Evolutionary conservation across 2,888 invertebrate genomes (phyloP), one percentile per base, ranked within the genome.

Genomic region (Cantharis lateralis): DNA sequence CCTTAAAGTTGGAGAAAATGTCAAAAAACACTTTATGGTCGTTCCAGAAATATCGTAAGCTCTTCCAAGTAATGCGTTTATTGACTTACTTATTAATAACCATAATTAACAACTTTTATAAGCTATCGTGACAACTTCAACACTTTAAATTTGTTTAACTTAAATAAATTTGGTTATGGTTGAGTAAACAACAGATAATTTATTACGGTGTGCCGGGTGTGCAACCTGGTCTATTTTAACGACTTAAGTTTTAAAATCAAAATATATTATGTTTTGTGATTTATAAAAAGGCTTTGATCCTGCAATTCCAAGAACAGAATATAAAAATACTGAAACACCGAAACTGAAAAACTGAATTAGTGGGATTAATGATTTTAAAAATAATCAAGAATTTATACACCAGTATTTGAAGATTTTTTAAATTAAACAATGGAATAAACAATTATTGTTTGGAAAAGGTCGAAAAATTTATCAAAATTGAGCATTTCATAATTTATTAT

Each of bases 51-150:
- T 81, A 81, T 77, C 78, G 76, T 76, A 74, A 68, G 72, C 75
- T 71, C 48, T 72, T 68, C 75, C 71, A 71, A 76, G 78, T 79
- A 81, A 81, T 79, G 80, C 81, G 81, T 81, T 80, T 81, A 79
- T 81, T 80, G 81, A 81, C 81, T 81, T 71, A 68, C 80, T 80
- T 80, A 81, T 81, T 81, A 81, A 81, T 81, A 81, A 76, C 76
- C 80, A 76, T 80, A 80, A 81, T 81, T 80, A 81, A 81, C 73
- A 68, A 75, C 78, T 75, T 79, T 81, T 81, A 80, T 79, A 48
- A 28, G 71, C 32, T 68, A 62, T 75, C 71, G 71, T 75, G 71
- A 63, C 74, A 75, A 70, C 74, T 75, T 70, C 62, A 64, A 62
- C 64, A 32, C 48, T 48, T 48, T 48, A 48, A 48, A 48, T 48